Evolutionary conservation across 2,113 vertebrate genomes (phyloP), one percentile per base, ranked within the genome.

Genomic region (Australoheros scitulus): DNA sequence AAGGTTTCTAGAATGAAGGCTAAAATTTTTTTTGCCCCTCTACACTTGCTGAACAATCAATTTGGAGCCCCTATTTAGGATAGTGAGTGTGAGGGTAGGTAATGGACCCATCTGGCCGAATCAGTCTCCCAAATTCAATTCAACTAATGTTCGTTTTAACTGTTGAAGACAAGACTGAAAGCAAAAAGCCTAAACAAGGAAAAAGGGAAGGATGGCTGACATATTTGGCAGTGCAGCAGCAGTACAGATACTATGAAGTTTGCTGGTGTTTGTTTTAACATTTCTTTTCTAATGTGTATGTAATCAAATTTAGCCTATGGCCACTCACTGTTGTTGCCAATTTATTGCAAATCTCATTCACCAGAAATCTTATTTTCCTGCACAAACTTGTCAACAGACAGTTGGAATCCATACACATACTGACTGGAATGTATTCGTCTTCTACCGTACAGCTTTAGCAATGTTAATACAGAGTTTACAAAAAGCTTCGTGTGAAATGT

Each of bases 401-500:
- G 38, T 38, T 43, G 11, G 41, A 43, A 43, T 14, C 41, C 13
- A 43, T 11, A 43, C 9, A 70, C 65, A 20, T 24, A 70, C 24
- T 52, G 65, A 9, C 14, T 72, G 6, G 36, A 59, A 56, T 20
- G 29, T 18, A 24, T 79, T 79, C 56, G 36, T 65, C 22, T 36
- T 87, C 8, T 55, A 24, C 56, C 0, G 0, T 13, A 38, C 59
- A 70, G 74, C 55, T 14, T 52, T n/a, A 68, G 65, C 0, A 18
- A 52, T 11, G 0, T 56, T 61, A 20, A 83, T 60, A 29, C 47
- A 3, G 10, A 17, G 24, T 68, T 77, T 75, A 52, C 24, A 55
- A 7, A 24, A 79, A 13, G 50, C n/a, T 75, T 81, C 61, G 77
- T 22, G 2, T 79, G 34, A 61, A 78, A 68, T 85, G 22, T 60